A percentile compares a stretch with the other conserved stretches of the same genome.
Conservation (phyloP, 2,888 invertebrate species). For the Gerris lacustris region DNA sequence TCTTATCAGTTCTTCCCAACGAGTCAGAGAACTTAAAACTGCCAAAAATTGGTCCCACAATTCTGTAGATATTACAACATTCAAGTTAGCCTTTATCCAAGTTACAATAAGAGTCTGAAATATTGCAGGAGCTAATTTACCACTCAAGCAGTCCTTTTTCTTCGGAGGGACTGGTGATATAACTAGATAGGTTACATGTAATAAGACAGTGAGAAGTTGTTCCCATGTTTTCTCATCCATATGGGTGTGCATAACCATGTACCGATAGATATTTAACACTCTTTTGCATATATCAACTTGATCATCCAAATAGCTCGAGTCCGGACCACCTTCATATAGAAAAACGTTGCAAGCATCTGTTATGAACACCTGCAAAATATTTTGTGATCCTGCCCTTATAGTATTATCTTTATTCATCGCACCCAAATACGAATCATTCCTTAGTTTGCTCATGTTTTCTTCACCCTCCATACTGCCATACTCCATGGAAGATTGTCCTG, state of each 20-base stretch:
- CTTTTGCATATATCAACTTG: conserved; percentile 93
- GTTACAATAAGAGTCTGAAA: conserved; percentile 91
- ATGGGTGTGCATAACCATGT: conserved; percentile 91
- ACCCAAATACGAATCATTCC: conserved; percentile 77
- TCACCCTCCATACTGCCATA: conserved; percentile 26
- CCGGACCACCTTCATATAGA: conserved; percentile 48
- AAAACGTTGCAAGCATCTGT: conserved; percentile 93
- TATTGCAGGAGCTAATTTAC: conserved; percentile 66
- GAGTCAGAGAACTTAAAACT: conserved; percentile 74
- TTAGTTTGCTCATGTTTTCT: conserved; percentile 36
- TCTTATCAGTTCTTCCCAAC: conserved; percentile 86
- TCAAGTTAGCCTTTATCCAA: conserved; percentile 94
- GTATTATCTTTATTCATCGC: conserved; percentile 66
- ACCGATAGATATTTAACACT: conserved; percentile 88
- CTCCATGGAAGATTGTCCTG: conserved; percentile 27
- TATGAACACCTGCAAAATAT: conserved; percentile 65
- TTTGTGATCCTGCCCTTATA: conserved; percentile 60
- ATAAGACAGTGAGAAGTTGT: conserved; percentile 67
- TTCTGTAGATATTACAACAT: conserved; percentile 75
- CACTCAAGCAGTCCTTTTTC: conserved; percentile 58
- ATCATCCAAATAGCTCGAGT: conserved; percentile 62
- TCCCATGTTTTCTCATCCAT: conserved; percentile 92
- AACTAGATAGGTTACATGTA: conserved; percentile 84
- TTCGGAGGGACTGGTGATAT: conserved; percentile 65
- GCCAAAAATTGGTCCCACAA: conserved; percentile 89